These are phyloP conservation scores for Bothrops jararaca DNA, from an alignment of 2,113 vertebrate genomes.

Conservation along the genomic window DNA sequence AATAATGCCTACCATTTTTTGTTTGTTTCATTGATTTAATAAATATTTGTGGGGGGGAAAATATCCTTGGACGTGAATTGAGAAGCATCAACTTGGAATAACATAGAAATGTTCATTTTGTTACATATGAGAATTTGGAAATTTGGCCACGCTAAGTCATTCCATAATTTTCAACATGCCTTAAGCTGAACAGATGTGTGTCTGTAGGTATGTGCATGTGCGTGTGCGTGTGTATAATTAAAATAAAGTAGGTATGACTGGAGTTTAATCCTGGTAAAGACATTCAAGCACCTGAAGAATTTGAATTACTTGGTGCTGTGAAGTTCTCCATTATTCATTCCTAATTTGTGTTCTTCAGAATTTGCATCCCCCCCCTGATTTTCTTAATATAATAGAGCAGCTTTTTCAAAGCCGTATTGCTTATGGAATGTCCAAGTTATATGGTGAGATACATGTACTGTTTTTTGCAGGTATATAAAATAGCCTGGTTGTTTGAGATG, in stretches of 20 bases:
- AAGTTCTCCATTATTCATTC: neutral
- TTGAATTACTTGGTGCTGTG: neutral
- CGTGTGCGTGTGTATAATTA: neutral
- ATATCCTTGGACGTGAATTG: neutral
- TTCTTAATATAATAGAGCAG: neutral
- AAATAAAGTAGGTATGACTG: neutral
- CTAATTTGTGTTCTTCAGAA: neutral
- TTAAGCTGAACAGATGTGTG: neutral
- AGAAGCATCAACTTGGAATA: neutral
- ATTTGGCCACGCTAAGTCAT: accelerated
- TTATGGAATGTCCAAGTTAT: neutral
- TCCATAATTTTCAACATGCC: neutral
- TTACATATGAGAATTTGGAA: neutral
- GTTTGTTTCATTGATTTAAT: neutral
- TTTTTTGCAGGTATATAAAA: neutral
- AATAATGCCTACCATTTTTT: neutral
- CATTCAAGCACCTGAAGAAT: neutral
- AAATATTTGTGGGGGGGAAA: neutral
- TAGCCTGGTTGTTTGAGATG: neutral
- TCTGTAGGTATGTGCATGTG: neutral
- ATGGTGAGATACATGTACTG: neutral
- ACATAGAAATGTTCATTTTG: neutral
- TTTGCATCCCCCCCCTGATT: neutral
- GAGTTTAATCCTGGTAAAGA: neutral
- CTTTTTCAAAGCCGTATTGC: neutral